phyloP scores from a whole-genome alignment of 2,797 vertebrate species.

The Gobionotothen gibberifrons region DNA sequence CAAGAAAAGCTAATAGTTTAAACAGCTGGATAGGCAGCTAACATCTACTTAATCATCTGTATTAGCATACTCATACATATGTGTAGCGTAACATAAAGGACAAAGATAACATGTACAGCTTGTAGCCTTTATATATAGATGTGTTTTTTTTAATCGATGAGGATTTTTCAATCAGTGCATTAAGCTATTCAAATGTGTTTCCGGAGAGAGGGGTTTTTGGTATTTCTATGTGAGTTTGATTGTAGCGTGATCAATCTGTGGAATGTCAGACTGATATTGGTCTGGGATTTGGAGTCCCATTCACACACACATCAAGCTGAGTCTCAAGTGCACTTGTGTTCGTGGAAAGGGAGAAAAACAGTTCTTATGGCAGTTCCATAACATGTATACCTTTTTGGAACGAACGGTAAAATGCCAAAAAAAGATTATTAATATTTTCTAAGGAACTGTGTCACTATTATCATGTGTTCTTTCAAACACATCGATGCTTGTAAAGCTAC shows the following conservation, averaged over 20 bases:
- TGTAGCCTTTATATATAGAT: constrained; percentile 69
- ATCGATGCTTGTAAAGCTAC: constrained; percentile 55
- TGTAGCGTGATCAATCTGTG: constrained; percentile 70
- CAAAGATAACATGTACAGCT: constrained; percentile 69
- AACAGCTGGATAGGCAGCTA: constrained; percentile 77
- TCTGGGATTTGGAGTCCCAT: constrained; percentile 57
- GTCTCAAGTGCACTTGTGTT: constrained; percentile 78
- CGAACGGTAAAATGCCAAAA: constrained; percentile 51
- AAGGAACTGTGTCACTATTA: background rate
- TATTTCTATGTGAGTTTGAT: constrained; percentile 64
- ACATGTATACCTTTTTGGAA: constrained; percentile 18
- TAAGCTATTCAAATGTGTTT: constrained; percentile 80
- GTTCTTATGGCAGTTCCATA: constrained; percentile 49
- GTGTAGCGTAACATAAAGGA: constrained; percentile 60
- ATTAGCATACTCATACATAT: constrained; percentile 58
- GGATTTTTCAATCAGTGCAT: constrained; percentile 74
- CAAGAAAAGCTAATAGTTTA: constrained; percentile 69
- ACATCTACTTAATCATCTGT: constrained; percentile 67
- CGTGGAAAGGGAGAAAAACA: constrained; percentile 46
- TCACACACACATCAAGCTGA: constrained; percentile 57
- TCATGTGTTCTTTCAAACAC: constrained; percentile 19
- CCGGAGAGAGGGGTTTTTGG: constrained; percentile 43
- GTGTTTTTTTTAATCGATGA: constrained; percentile 54
- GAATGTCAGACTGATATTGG: constrained; percentile 58
- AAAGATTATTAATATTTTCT: constrained; percentile 8